Conservation (phyloP, 2,113 vertebrate genomes). For the Caracal caracal region DNA sequence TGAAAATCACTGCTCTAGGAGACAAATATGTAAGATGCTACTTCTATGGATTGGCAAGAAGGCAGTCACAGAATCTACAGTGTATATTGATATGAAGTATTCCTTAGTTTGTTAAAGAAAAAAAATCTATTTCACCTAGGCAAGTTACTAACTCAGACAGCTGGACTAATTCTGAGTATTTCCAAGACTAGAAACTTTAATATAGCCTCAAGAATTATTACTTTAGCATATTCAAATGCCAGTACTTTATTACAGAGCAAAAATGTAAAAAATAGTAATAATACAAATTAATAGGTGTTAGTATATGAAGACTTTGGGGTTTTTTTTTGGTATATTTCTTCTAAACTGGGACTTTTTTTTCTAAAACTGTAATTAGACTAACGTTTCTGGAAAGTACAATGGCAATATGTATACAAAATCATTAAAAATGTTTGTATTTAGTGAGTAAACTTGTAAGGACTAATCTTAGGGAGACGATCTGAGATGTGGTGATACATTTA, state of each 20-base stretch:
- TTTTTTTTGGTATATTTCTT: not conserved
- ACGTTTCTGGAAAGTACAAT: not conserved
- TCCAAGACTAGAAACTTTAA: not conserved
- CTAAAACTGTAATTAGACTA: not conserved
- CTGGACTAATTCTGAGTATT: not conserved
- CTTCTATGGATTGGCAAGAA: not conserved
- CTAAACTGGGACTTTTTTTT: not conserved
- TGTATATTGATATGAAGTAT: not conserved
- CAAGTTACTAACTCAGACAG: not conserved
- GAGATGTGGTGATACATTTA: not conserved
- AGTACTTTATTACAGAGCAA: not conserved
- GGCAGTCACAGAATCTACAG: not conserved
- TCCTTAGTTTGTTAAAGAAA: not conserved
- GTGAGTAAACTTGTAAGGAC: conserved; percentile 4
- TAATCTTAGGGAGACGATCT: not conserved
- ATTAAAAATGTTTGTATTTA: not conserved
- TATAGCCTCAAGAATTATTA: not conserved
- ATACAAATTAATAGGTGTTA: not conserved
- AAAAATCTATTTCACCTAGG: not conserved
- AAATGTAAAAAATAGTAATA: not conserved
- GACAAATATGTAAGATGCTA: not conserved
- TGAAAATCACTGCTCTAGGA: not conserved
- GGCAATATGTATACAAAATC: not conserved
- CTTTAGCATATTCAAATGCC: not conserved
- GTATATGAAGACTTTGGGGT: not conserved